Percentiles rank a stretch among this genome's conserved stretches.
These are phyloP conservation scores for Paralichthys olivaceus DNA, from an alignment of 2,113 vertebrate species.

Conservation along the genomic window DNA sequence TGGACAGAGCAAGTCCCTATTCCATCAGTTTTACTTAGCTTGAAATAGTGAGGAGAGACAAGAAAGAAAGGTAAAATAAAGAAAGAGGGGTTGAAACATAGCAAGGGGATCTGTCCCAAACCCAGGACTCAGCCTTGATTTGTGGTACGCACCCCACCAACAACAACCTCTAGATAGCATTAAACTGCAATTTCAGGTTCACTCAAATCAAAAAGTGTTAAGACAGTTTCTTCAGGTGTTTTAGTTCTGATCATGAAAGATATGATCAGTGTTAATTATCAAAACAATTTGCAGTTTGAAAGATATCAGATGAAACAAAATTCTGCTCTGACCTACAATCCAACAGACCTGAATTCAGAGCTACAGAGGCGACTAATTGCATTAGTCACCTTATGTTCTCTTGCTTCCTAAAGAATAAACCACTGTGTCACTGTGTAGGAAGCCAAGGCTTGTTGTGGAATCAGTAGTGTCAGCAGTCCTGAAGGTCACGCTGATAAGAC, in stretches of 20 bases:
- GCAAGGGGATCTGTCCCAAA: not conserved
- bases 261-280: not conserved
- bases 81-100: not conserved
- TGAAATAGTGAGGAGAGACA: not conserved
- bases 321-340: not conserved
- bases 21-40: too few relatives aligned
- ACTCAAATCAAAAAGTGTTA: not conserved
- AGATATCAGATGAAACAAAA: not conserved
- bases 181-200: not conserved
- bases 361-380: conserved; percentile 9
- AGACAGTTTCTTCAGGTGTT: not conserved
- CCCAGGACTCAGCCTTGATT: not conserved
- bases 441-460: conserved; percentile 63
- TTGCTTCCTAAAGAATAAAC: not conserved
- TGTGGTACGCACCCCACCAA: not conserved
- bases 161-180: not conserved
- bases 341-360: not conserved
- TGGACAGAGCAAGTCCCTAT: too few relatives aligned
- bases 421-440: not conserved
- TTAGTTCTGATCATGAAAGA: not conserved
- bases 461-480: conserved; percentile 75
- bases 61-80: not conserved
- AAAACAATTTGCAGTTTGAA: not conserved
- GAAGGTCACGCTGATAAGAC: conserved; percentile 85
- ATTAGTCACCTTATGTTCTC: not conserved